Evolutionary conservation across 1,140 invertebrate genomes (phyloP), one percentile per base, ranked within the genome.

Genomic region (Oryctes rhinoceros): DNA sequence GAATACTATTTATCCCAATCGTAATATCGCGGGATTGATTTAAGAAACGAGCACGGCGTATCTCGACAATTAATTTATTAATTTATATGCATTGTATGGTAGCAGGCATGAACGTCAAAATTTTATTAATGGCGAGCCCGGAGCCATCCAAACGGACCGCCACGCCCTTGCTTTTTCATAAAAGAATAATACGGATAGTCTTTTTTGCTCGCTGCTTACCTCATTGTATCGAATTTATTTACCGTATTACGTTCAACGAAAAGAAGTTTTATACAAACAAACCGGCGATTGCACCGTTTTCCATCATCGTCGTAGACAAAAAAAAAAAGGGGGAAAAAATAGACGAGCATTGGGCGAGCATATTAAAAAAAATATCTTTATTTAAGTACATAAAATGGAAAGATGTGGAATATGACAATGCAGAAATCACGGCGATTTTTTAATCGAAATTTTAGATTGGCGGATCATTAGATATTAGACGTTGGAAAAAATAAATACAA

Each of bases 221-320:
- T 59, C 18, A 18, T 59, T 59, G 15, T 59, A 59, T 59, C 15
- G 53, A 59, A 59, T 59, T 59, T 59, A 59, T 59, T 59, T 59
- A 59, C 53, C 15, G 53, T 59, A 18, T 18, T 59, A 59, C 18
- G 53, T 18, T 59, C 53, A 15, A n/a, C 53, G 18, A 10, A 18
- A 59, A 59, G 53, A 59, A 59, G n/a, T 59, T 59, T 18, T 59
- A 59, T 59, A 18, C 53, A 59, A 59, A 59, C 53, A 59, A 59
- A 59, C 53, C 24, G 18, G 15, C n/a, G 5, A 59, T 15, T 18
- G 53, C 53, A 59, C 53, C 6, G 15, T 59, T 59, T 59, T 53
- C 4, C n/a, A 53, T 53, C 53, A 44, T 10, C 1, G 39, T 4
- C 0, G 39, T 44, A 44, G 39, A n/a, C n/a, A n/a, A n/a, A 44